A percentile compares a stretch with the other conserved stretches of the same genome.
Conservation (phyloP, 2,888 invertebrate genomes). For the Vannuccia rotundouncinata region DNA sequence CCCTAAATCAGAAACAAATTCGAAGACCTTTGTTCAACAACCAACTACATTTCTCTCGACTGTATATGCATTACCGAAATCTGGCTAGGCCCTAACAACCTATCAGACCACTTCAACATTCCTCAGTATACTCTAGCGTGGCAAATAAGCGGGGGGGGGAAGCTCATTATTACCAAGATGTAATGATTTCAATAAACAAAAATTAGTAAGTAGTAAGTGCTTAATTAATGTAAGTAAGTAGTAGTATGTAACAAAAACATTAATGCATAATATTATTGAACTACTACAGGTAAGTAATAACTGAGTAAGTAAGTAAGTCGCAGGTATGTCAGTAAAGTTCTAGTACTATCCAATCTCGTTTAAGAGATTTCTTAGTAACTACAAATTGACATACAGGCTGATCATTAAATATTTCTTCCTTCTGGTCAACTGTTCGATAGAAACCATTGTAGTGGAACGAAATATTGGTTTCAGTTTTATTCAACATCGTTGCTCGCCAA, state of each 20-base stretch:
- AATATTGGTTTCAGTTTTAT: slow-evolving; percentile 19
- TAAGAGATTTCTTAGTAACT: slow-evolving; percentile 26
- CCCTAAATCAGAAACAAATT: not conserved
- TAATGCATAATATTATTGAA: slow-evolving; percentile 21
- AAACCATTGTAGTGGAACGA: slow-evolving; percentile 7
- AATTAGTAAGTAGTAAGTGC: slow-evolving; percentile 19
- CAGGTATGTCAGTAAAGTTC: too few species aligned
- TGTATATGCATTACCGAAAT: not conserved
- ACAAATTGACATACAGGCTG: slow-evolving; percentile 23
- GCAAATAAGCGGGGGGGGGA: not conserved
- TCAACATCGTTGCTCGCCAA: slow-evolving; percentile 17
- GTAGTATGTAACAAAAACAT: slow-evolving; percentile 21
- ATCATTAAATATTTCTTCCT: slow-evolving; percentile 18
- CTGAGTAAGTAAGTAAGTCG: slow-evolving; percentile 19
- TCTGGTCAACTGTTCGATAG: slow-evolving; percentile 22
- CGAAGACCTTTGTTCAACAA: not conserved
- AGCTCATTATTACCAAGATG: slow-evolving; percentile 23
- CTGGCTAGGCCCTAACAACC: not conserved
- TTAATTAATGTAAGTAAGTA: slow-evolving; percentile 23
- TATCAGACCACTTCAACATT: not conserved
- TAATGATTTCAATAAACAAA: slow-evolving; percentile 13
- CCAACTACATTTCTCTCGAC: not conserved
- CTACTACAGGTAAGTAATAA: slow-evolving; percentile 26
- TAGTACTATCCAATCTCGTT: slow-evolving; percentile 16
- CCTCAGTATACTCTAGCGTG: too few species aligned